Conservation (phyloP, 2,113 vertebrate genomes). For the Prunella himalayana region DNA sequence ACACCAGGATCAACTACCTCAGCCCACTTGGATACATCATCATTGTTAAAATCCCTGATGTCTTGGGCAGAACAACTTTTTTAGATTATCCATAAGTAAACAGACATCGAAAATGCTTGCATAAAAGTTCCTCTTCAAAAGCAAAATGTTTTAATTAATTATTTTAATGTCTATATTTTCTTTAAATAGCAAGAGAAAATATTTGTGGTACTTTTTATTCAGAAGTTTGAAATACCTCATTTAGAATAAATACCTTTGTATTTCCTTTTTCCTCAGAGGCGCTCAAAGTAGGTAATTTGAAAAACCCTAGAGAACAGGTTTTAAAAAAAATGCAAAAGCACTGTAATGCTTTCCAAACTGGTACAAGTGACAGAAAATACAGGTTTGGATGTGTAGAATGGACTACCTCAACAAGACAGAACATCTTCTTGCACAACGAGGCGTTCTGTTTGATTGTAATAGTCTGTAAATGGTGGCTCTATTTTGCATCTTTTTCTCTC, state of each 20-base stretch:
- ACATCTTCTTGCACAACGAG: fast-evolving
- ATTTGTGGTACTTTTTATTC: neutral
- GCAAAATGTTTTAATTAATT: neutral
- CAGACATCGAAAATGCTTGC: neutral
- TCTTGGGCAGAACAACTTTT: neutral
- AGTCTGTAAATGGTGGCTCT: neutral
- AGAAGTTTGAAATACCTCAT: neutral
- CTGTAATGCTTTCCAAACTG: neutral
- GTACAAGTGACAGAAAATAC: neutral
- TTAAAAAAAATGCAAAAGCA: neutral
- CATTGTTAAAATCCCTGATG: neutral
- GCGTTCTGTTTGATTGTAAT: neutral
- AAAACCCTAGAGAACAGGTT: neutral
- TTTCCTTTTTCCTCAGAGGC: neutral
- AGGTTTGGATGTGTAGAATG: neutral
- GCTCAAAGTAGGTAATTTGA: neutral
- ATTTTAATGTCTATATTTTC: neutral
- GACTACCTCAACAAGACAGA: neutral
- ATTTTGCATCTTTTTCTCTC: neutral
- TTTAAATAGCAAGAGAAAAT: neutral
- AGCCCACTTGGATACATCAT: neutral
- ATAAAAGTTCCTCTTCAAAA: neutral
- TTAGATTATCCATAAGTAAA: neutral
- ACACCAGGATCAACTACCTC: neutral
- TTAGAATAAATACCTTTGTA: neutral